phyloP scores from a whole-genome alignment of 2,113 vertebrate species.

The Paramisgurnus dabryanus region DNA sequence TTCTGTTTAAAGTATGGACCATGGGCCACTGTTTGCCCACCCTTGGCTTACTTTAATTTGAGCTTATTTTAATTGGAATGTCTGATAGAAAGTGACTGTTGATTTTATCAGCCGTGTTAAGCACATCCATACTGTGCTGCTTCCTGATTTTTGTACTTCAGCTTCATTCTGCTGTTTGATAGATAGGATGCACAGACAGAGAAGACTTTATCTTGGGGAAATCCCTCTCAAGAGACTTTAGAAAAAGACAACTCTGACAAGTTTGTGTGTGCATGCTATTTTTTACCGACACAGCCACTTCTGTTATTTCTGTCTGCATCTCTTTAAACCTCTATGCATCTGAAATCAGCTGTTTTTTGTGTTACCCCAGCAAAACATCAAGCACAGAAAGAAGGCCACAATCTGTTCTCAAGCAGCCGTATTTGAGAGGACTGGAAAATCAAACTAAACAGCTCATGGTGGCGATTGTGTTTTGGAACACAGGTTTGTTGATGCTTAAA shows the following conservation, averaged over 20 bases:
- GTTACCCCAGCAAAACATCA: background rate
- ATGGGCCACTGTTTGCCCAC: no score
- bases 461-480: no score
- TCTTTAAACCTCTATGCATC: slow-evolving; percentile 14
- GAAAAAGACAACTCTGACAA: slow-evolving; percentile 14
- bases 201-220: slow-evolving; percentile 25
- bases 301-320: slow-evolving; percentile 8
- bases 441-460: background rate
- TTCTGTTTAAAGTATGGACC: no score
- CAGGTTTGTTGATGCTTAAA: no score
- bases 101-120: slow-evolving; percentile 38
- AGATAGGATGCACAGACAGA: background rate
- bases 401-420: background rate
- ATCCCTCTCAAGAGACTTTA: slow-evolving; percentile 3
- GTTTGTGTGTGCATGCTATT: slow-evolving; percentile 18
- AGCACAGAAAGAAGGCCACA: background rate
- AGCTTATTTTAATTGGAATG: slow-evolving; percentile 64
- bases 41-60: background rate
- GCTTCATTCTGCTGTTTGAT: background rate
- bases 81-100: slow-evolving; percentile 64
- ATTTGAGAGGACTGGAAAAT: background rate
- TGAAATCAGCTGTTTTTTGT: slow-evolving; percentile 20
- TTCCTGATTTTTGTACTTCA: background rate
- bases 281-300: slow-evolving; percentile 21
- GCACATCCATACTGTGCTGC: no score